Evolutionary conservation across 2,113 vertebrate species (phyloP).

Genomic region (Kryptolebias marmoratus): DNA sequence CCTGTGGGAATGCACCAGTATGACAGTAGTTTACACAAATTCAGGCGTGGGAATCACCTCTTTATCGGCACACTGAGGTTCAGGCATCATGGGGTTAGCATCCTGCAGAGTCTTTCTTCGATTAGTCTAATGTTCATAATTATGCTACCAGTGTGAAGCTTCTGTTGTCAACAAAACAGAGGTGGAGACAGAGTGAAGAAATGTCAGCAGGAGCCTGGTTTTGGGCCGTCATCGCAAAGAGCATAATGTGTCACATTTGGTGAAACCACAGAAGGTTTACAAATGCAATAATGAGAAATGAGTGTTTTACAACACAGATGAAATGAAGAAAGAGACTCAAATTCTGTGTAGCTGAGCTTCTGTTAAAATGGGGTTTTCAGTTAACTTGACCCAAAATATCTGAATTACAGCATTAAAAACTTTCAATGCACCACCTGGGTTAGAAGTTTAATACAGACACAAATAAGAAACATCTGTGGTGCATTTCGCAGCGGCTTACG

Average conservation of each 20-base stretch:
- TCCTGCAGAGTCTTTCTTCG: conserved; percentile 76
- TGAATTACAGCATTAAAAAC: conserved; percentile 28
- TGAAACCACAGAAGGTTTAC: conserved; percentile 2
- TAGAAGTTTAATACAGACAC: not conserved
- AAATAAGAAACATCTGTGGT: conserved; percentile 70
- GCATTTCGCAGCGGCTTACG: conserved; percentile 42
- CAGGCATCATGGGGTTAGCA: conserved; percentile 64
- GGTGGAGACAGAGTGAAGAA: conserved; percentile 51
- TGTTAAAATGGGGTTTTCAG: not conserved
- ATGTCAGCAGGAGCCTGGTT: conserved; percentile 55
- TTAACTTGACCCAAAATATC: conserved; percentile 9
- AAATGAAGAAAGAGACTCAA: no score
- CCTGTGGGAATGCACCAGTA: conserved; percentile 62
- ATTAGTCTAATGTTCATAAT: conserved; percentile 76
- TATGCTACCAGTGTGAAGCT: conserved; percentile 75
- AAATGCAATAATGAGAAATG: conserved; percentile 10
- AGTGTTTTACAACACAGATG: not conserved
- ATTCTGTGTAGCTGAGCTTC: conserved; percentile 1
- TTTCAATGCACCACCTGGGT: conserved; percentile 54
- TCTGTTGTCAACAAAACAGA: conserved; percentile 70
- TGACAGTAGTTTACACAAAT: conserved; percentile 56
- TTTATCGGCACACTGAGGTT: conserved; percentile 58
- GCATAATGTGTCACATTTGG: conserved; percentile 28
- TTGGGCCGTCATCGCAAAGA: conserved; percentile 12
- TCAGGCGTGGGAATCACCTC: conserved; percentile 46